Percentiles rank a stretch among this genome's conserved stretches.
Evolutionary conservation across 2,888 invertebrate genomes (phyloP).

Genomic region (Eupithecia exiguata): DNA sequence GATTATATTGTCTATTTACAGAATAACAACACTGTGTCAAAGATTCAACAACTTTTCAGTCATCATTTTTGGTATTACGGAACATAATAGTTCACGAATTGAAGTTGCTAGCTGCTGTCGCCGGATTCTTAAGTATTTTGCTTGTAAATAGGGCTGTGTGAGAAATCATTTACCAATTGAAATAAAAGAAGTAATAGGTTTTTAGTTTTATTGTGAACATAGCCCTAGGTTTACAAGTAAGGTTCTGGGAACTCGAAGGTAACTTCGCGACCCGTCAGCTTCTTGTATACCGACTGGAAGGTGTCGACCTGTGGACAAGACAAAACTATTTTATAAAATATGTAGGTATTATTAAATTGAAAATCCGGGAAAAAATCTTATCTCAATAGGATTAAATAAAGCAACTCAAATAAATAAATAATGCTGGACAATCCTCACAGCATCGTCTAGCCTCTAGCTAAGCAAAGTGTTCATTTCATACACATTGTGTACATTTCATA

Average conservation of each 20-base stretch:
- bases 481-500: too few relatives aligned
- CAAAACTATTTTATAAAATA: neutral
- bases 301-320: slow-evolving; percentile 93
- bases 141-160: neutral
- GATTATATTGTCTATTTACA: too few relatives aligned
- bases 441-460: too few relatives aligned
- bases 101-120: too few relatives aligned
- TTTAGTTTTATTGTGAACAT: slow-evolving; percentile 81
- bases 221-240: slow-evolving; percentile 90
- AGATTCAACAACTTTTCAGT: too few relatives aligned
- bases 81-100: too few relatives aligned
- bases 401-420: neutral
- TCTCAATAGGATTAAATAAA: neutral
- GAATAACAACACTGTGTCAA: too few relatives aligned
- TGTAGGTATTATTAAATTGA: neutral
- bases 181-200: slow-evolving; percentile 52
- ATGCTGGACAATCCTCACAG: too few relatives aligned
- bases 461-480: too few relatives aligned
- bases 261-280: slow-evolving; percentile 99
- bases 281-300: slow-evolving; percentile 99
- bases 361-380: neutral
- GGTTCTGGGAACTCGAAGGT: slow-evolving; percentile 99
- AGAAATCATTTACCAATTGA: neutral
- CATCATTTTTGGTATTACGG: too few relatives aligned
- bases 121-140: too few relatives aligned